These are phyloP conservation scores for Melanaphis sacchari DNA, from an alignment of 1,140 invertebrate genomes.

Conservation along the genomic window DNA sequence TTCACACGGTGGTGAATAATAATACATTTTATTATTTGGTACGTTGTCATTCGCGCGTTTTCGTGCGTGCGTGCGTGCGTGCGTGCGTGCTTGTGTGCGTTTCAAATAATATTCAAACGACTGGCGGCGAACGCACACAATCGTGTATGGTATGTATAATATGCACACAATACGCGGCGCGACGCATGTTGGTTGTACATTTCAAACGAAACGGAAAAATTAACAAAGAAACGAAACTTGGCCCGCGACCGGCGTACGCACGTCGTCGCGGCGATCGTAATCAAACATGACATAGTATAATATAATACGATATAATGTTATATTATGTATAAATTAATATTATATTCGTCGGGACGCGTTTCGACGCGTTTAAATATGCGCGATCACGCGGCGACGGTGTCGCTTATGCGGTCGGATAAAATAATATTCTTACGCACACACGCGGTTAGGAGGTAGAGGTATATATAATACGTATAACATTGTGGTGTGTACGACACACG, in stretches of 20 bases:
- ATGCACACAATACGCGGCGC: not conserved
- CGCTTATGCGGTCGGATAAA: not conserved
- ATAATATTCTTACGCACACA: too few relatives aligned
- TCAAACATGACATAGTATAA: not conserved
- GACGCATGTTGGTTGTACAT: not conserved
- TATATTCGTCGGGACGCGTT: too few relatives aligned
- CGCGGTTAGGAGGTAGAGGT: too few relatives aligned
- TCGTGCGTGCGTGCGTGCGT: too few relatives aligned
- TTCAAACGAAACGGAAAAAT: constrained; percentile 18
- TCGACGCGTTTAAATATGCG: constrained; percentile 38
- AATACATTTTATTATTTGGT: not conserved
- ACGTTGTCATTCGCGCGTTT: not conserved
- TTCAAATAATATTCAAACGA: constrained; percentile 29
- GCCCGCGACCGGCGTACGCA: not conserved
- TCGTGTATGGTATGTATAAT: not conserved
- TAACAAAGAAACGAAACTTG: constrained; percentile 37
- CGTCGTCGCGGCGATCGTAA: not conserved
- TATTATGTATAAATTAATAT: too few relatives aligned
- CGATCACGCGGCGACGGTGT: constrained; percentile 24
- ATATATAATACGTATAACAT: too few relatives aligned
- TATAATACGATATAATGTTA: too few relatives aligned
- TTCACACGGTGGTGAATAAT: constrained; percentile 8
- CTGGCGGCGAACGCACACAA: not conserved
- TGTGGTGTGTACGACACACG: not conserved
- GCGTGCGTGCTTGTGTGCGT: not conserved